Base-by-base conservation (phyloP, 2,888 invertebrate species). In the Apantesis nais region DNA sequence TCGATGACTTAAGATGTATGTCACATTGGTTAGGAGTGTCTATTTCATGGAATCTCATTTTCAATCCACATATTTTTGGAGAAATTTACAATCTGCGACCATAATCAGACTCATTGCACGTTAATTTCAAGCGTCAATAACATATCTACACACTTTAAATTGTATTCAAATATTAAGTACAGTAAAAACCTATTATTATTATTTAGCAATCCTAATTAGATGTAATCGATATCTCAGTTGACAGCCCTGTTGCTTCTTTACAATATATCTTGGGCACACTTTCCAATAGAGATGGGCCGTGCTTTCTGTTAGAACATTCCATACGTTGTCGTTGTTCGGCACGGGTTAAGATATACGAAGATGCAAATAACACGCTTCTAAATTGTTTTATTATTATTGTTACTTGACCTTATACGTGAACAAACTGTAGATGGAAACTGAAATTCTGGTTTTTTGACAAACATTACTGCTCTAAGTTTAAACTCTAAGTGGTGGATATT, bases 231-330 rank as follows among this genome's bases (percentile, higher is more conserved):
- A 12, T 44, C 37, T 44, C 19, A 41, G 11, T 58, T 60, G 78
- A 37, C 81, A 80, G 55, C 80, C 80, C 80, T 81, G 70, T 0
- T 0, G 8, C 7, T 66, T 69, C 74, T 79, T 78, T 66, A 73
- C 76, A 71, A 77, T 81, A 80, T 78, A 82, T 80, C 81, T 79
- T 83, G 79, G 73, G 78, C 85, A 84, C 87, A 90, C 92, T 92
- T 92, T 92, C 91, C 88, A 90, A 86, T 85, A 86, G 86, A 90
- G 90, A 92, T 88, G 90, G 87, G 80, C 81, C 80, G 80, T 81
- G 83, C 89, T 88, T 89, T 88, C 89, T 85, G 89, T 83, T 83
- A 80, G 84, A 83, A 85, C 91, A 91, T 91, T 91, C 90, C 89
- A 79, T 76, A 81, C 83, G 81, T 78, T 77, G 81, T 78, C 72